A percentile compares a stretch with the other conserved stretches of the same genome.
Conservation (phyloP, 1,140 invertebrate species). For the Trichonephila inaurata region DNA sequence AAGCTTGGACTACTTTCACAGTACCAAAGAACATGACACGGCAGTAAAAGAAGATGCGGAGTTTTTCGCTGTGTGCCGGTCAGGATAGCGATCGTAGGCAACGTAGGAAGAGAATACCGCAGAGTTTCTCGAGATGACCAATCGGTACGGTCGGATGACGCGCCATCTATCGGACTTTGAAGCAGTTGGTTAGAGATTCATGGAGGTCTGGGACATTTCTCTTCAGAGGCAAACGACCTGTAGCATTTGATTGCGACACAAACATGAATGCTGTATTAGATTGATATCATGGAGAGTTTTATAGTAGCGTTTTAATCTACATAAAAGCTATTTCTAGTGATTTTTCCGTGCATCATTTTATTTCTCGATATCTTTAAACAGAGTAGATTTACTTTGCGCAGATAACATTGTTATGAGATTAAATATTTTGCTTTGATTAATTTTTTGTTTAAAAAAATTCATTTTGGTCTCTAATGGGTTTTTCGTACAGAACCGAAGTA, state of each 20-base stretch:
- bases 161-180: constrained; percentile 30
- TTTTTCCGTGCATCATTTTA: background rate
- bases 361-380: background rate
- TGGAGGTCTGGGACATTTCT: constrained; percentile 1
- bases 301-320: background rate
- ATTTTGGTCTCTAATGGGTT: too few relatives aligned
- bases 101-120: constrained; percentile 59
- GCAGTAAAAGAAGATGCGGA: constrained; percentile 44
- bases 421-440: too few relatives aligned
- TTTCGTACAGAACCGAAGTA: too few relatives aligned
- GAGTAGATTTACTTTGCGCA: too few relatives aligned
- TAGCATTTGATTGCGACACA: constrained; percentile 14
- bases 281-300: background rate
- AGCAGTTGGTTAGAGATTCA: background rate
- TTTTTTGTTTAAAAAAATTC: too few relatives aligned
- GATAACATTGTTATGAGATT: too few relatives aligned
- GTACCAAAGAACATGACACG: constrained; percentile 10
- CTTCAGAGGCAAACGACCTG: constrained; percentile 12
- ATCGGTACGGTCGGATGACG: constrained; percentile 27
- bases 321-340: background rate
- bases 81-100: constrained; percentile 18
- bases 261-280: background rate
- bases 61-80: constrained; percentile 44
- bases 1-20: constrained; percentile 13
- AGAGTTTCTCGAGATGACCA: constrained; percentile 58